Evolutionary conservation across 2,113 vertebrate species (phyloP).

Genomic region (Anguilla rostrata): DNA sequence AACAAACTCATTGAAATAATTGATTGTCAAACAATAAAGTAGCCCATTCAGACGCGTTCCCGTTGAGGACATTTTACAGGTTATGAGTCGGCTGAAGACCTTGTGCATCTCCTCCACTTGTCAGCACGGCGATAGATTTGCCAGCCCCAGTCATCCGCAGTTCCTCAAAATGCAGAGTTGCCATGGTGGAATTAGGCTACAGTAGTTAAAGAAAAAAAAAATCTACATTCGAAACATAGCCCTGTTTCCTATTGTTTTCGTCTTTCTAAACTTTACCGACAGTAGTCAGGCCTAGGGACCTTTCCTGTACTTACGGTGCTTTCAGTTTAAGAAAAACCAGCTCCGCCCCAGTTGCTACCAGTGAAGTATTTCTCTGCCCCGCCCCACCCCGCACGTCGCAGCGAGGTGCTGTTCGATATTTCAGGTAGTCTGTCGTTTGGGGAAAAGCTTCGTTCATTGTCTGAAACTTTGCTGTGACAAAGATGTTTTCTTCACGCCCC

Average conservation of each 20-base stretch:
- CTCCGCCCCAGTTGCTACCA: not conserved
- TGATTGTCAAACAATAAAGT: too few species aligned
- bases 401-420: not conserved
- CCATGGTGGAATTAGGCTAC: conserved; percentile 49
- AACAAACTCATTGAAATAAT: too few species aligned
- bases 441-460: not conserved
- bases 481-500: too few species aligned
- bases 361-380: not conserved
- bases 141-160: conserved; percentile 83
- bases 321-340: not conserved
- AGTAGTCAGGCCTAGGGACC: not conserved
- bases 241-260: not conserved
- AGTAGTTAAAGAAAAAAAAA: too few species aligned
- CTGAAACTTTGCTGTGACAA: too few species aligned
- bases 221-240: too few species aligned
- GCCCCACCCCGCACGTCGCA: too few species aligned
- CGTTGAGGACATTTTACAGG: too few species aligned
- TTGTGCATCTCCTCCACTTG: conserved; percentile 95
- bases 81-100: conserved; percentile 49
- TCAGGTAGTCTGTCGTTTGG: not conserved
- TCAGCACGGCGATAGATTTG: conserved; percentile 85
- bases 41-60: too few species aligned
- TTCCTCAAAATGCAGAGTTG: conserved; percentile 71
- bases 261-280: not conserved
- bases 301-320: not conserved